These are phyloP conservation scores for Hecatera dysodea DNA, from an alignment of 2,888 invertebrate species.

Conservation along the genomic window DNA sequence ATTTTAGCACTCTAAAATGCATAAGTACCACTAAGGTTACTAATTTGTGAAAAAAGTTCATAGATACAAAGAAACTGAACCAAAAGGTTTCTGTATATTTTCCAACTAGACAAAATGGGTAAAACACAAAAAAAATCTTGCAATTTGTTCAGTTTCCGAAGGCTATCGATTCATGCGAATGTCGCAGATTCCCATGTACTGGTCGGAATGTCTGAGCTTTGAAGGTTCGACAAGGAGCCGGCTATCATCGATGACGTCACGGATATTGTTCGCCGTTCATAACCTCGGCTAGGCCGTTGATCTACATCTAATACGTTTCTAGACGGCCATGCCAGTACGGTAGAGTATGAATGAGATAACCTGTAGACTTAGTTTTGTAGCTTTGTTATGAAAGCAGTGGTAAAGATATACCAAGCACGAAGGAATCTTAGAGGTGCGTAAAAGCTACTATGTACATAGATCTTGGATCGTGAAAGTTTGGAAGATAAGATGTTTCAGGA, in stretches of 20 bases:
- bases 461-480: not conserved
- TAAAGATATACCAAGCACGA: not conserved
- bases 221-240: conserved; percentile 44
- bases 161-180: not conserved
- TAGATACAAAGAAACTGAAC: no score
- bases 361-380: not conserved
- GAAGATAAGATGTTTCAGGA: not conserved
- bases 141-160: not conserved
- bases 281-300: conserved; percentile 76
- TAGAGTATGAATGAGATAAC: conserved; percentile 48
- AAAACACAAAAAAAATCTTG: not conserved
- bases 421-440: not conserved
- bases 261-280: conserved; percentile 70
- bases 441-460: not conserved
- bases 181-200: conserved; percentile 12
- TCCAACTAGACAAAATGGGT: not conserved
- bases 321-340: conserved; percentile 60
- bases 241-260: conserved; percentile 63
- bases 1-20: not conserved
- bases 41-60: not conserved
- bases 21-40: not conserved
- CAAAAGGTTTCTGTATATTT: not conserved
- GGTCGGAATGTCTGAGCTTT: conserved; percentile 21
- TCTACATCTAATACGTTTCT: conserved; percentile 75
- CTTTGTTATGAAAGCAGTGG: not conserved